Percentiles rank a stretch among this genome's conserved stretches.
phyloP scores from a whole-genome alignment of 2,113 vertebrate genomes.

The Ochotona princeps region DNA sequence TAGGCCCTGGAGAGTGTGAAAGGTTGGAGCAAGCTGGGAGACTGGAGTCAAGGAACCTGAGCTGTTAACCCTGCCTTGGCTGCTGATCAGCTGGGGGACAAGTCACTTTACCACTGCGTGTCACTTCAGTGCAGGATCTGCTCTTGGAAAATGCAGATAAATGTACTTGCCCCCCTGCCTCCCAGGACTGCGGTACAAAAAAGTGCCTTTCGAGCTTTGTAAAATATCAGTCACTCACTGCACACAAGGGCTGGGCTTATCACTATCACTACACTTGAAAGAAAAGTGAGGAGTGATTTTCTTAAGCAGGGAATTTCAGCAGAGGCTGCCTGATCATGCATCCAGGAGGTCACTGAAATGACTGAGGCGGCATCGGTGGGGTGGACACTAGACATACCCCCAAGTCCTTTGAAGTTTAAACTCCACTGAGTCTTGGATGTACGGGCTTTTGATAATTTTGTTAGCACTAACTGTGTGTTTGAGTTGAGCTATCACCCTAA shows the following conservation, averaged over 20 bases:
- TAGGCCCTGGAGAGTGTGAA: neutral
- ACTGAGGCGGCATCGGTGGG: neutral
- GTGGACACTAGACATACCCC: neutral
- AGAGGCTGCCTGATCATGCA: neutral
- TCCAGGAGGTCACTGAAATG: neutral
- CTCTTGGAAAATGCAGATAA: conserved; percentile 42
- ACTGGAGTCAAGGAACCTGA: neutral
- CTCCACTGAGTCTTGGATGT: neutral
- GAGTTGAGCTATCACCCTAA: neutral
- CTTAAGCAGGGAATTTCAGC: conserved; percentile 1
- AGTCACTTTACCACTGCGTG: neutral
- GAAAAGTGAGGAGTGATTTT: neutral
- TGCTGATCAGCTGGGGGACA: neutral
- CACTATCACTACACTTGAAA: conserved; percentile 1
- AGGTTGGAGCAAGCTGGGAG: neutral
- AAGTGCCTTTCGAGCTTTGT: neutral
- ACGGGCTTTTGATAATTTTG: conserved; percentile 3
- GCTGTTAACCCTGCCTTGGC: neutral
- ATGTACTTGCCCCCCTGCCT: neutral
- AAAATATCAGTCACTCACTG: conserved; percentile 1
- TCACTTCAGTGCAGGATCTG: neutral
- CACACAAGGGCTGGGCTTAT: neutral
- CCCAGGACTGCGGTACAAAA: neutral
- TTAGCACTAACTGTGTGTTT: neutral
- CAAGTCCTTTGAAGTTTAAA: neutral